A percentile compares a stretch with the other conserved stretches of the same genome.
phyloP scores from a whole-genome alignment of 2,113 vertebrate species.

The Rattus rattus region DNA sequence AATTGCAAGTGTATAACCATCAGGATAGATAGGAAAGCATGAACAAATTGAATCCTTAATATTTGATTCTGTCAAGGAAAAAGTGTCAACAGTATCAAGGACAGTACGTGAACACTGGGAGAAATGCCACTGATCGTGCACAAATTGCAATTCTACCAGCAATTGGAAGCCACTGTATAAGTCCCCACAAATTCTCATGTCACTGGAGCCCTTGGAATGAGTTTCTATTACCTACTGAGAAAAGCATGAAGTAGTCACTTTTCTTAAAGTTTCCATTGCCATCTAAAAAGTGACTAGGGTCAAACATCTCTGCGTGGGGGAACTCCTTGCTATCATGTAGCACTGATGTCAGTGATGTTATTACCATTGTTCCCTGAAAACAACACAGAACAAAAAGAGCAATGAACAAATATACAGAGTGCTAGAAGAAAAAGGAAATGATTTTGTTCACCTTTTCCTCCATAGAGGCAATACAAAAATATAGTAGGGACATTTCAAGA shows the following conservation, averaged over 20 bases:
- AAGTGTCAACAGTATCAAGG: no score
- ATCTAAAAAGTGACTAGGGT: not conserved
- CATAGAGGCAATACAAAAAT: not conserved
- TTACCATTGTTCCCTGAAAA: not conserved
- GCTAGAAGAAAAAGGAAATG: no score
- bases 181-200: not conserved
- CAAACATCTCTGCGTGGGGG: not conserved
- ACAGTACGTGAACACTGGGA: not conserved
- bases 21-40: no score
- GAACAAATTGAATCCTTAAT: no score
- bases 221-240: not conserved
- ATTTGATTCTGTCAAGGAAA: no score
- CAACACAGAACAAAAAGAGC: not conserved
- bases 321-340: not conserved
- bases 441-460: no score
- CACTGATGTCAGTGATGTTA: not conserved
- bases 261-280: not conserved
- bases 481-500: not conserved
- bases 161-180: not conserved
- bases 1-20: no score
- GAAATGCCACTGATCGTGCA: not conserved
- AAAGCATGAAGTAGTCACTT: not conserved
- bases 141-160: not conserved
- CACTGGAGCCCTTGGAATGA: not conserved
- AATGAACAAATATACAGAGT: no score